Conservation (phyloP, 2,797 vertebrate species). For the Platalea minor region DNA sequence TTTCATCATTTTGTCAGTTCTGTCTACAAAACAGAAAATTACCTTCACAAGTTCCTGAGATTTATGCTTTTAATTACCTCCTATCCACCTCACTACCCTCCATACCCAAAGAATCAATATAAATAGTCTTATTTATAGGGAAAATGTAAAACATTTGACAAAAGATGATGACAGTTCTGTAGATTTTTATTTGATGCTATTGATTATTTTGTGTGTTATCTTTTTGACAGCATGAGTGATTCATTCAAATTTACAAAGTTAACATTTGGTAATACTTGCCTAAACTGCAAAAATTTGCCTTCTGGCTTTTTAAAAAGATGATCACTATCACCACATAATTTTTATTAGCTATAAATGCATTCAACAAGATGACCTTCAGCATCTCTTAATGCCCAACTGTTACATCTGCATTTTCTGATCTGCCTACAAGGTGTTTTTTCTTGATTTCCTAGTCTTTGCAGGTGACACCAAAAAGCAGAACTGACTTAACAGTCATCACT, state of each 20-base stretch:
- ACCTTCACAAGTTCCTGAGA: slow-evolving; percentile 73
- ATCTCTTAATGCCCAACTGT: neutral
- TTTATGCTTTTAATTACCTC: slow-evolving; percentile 82
- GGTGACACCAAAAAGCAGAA: neutral
- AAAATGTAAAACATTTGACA: slow-evolving; percentile 70
- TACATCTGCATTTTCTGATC: neutral
- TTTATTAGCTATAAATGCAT: neutral
- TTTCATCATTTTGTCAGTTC: slow-evolving; percentile 79
- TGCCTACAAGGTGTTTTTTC: neutral
- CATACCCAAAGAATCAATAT: slow-evolving; percentile 73
- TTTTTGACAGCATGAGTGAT: slow-evolving; percentile 29
- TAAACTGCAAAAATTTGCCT: slow-evolving; percentile 19
- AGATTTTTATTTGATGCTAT: slow-evolving; percentile 64
- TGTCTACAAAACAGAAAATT: slow-evolving; percentile 76
- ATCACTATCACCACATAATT: neutral
- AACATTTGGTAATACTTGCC: slow-evolving; percentile 14
- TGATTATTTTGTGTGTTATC: slow-evolving; percentile 38
- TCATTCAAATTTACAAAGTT: slow-evolving; percentile 34
- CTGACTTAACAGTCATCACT: neutral
- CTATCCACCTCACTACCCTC: slow-evolving; percentile 71
- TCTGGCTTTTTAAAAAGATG: neutral
- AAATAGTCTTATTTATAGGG: slow-evolving; percentile 73
- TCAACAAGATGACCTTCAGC: neutral
- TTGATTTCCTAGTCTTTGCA: neutral
- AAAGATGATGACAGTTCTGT: slow-evolving; percentile 59